Base-by-base conservation (phyloP, 23 tunicate genomes). In the Ciona savignyi region DNA sequence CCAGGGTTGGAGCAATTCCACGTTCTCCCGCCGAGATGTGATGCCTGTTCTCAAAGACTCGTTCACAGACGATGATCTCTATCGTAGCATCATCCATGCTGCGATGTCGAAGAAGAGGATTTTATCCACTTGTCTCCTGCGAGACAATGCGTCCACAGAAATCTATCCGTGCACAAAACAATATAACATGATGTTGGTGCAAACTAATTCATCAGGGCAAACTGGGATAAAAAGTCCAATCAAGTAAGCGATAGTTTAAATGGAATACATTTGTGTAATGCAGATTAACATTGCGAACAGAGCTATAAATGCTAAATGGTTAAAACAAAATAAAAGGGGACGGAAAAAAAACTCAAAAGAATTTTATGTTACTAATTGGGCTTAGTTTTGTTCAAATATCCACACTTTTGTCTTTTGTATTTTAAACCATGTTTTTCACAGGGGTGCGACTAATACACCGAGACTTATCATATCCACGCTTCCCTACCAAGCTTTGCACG, bases 401-500 rank as follows among this genome's bases (percentile, higher is more conserved):
- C n/a, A n/a, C n/a, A n/a, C n/a, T n/a, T n/a, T n/a, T n/a, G n/a
- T n/a, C n/a, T n/a, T n/a, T n/a, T n/a, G n/a, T n/a, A n/a, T n/a
- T n/a, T n/a, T n/a, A n/a, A n/a, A n/a, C n/a, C n/a, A n/a, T n/a
- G n/a, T n/a, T n/a, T n/a, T n/a, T n/a, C n/a, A n/a, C n/a, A n/a
- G 56, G 15, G 15, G 56, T 42, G 11, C 56, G 15, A 6, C 56
- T 42, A 15, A 15, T 42, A 42, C 56, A 9, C 56, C 56, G 15
- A 66, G 29, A n/a, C 63, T 81, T 68, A 33, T 80, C 25, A 29
- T 71, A n/a, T 34, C 87, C 9, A 77, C 80, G 1, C 61, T 68
- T 24, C 87, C 87, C 0, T 88, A 60, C 51, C 96, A 81, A 62
- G 87, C 87, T 68, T 51, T 88, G 22, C 84, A 83, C 30, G 96